phyloP scores from a whole-genome alignment of 2,797 vertebrate genomes.

The Anomalospiza imberbis region DNA sequence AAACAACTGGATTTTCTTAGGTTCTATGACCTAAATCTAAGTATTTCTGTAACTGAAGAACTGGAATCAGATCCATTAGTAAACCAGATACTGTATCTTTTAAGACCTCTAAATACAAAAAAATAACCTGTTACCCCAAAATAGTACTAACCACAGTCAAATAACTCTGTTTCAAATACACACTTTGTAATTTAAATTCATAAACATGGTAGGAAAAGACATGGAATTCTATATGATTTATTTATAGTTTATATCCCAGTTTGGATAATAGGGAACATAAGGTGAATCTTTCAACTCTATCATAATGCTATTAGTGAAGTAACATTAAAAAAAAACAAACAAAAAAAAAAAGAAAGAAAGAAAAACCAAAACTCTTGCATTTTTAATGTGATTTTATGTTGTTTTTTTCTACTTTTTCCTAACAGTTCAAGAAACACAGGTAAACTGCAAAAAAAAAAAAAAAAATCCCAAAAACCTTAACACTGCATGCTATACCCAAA shows the following conservation, averaged over 20 bases:
- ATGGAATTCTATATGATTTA: not conserved
- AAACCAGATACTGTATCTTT: not conserved
- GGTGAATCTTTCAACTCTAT: not conserved
- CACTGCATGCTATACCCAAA: fast-evolving
- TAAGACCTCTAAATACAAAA: not conserved
- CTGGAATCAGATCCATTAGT: not conserved
- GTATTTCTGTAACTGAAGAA: not conserved
- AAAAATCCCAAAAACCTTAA: not conserved
- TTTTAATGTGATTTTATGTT: not conserved
- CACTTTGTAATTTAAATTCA: not conserved
- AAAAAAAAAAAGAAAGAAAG: too few relatives aligned
- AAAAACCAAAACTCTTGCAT: fast-evolving
- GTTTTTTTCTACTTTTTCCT: not conserved
- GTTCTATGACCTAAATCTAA: not conserved
- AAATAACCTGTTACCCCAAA: not conserved
- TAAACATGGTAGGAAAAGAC: not conserved
- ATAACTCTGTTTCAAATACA: not conserved
- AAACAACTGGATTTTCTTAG: not conserved
- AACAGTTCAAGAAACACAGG: not conserved
- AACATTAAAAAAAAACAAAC: not conserved
- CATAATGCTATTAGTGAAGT: not conserved
- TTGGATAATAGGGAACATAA: not conserved
- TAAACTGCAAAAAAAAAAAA: not conserved
- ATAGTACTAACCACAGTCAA: not conserved
- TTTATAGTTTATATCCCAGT: not conserved